These are phyloP conservation scores for Limnothrissa miodon DNA, from an alignment of 2,113 vertebrate genomes.

Conservation along the genomic window DNA sequence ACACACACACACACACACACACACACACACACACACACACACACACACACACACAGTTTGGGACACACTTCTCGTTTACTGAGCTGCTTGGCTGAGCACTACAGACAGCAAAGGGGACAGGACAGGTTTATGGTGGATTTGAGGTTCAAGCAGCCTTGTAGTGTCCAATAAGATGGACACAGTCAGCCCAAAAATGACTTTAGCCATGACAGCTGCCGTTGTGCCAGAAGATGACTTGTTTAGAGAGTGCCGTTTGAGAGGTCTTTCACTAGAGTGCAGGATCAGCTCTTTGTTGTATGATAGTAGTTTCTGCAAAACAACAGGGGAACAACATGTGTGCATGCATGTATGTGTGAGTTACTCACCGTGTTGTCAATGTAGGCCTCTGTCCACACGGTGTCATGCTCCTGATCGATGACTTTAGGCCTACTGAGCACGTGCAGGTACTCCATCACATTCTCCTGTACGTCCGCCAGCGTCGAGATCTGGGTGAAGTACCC, in stretches of 20 bases:
- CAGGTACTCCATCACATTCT: slow-evolving; percentile 99
- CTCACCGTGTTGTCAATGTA: slow-evolving; percentile 98
- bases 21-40: too few relatives aligned
- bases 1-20: neutral
- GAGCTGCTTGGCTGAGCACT: neutral
- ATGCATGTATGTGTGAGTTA: slow-evolving; percentile 43
- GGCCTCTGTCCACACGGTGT: slow-evolving; percentile 96
- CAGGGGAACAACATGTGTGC: neutral
- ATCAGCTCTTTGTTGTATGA: neutral
- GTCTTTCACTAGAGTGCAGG: neutral
- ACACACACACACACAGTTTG: neutral
- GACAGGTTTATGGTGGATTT: neutral
- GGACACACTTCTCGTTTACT: neutral
- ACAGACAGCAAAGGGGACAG: neutral
- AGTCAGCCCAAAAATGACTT: neutral
- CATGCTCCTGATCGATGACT: slow-evolving; percentile 96
- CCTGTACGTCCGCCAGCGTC: slow-evolving; percentile 94
- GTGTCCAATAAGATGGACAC: slow-evolving; percentile 8
- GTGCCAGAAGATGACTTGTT: neutral
- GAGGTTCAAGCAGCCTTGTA: slow-evolving; percentile 10
- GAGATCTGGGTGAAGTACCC: slow-evolving; percentile 98
- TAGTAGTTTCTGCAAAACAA: neutral
- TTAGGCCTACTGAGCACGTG: slow-evolving; percentile 97
- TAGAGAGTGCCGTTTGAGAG: neutral
- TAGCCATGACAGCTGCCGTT: neutral